These are phyloP conservation scores for Platypus cylindrus DNA, from an alignment of 2,888 invertebrate species.

Conservation along the genomic window DNA sequence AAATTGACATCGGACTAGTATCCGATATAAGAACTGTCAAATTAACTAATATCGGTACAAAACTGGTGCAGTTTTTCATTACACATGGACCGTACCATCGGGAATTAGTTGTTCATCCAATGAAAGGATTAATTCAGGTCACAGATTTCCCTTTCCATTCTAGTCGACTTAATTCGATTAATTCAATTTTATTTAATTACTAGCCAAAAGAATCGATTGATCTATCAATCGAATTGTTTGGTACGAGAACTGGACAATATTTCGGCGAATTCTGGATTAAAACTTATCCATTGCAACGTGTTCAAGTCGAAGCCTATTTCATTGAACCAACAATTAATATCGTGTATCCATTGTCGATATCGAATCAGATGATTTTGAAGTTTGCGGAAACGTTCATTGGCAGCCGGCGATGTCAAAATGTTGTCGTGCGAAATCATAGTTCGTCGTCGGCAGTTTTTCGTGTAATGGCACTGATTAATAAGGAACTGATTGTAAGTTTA, in stretches of 20 bases:
- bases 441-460: conserved; percentile 32
- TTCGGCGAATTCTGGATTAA: conserved; percentile 37
- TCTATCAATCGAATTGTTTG: conserved; percentile 31
- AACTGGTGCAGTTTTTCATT: conserved; percentile 32
- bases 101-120: conserved; percentile 32
- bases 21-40: conserved; percentile 30
- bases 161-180: conserved; percentile 2
- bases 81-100: conserved; percentile 34
- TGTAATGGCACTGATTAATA: conserved; percentile 28
- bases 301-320: conserved; percentile 26
- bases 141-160: background rate
- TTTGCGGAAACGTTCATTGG: conserved; percentile 34
- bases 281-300: conserved; percentile 26
- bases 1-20: conserved; percentile 33
- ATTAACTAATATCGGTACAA: conserved; percentile 32
- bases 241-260: conserved; percentile 29
- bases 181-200: conserved; percentile 4
- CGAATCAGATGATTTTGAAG: conserved; percentile 33
- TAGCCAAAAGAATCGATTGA: conserved; percentile 16
- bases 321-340: conserved; percentile 30
- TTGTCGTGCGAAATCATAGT: conserved; percentile 34
- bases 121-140: conserved; percentile 30
- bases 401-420: conserved; percentile 26
- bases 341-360: conserved; percentile 29
- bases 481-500: conserved; percentile 26